Evolutionary conservation across 2,113 vertebrate species (phyloP), one percentile per base, ranked within the genome.

Genomic region (Serinus canaria): DNA sequence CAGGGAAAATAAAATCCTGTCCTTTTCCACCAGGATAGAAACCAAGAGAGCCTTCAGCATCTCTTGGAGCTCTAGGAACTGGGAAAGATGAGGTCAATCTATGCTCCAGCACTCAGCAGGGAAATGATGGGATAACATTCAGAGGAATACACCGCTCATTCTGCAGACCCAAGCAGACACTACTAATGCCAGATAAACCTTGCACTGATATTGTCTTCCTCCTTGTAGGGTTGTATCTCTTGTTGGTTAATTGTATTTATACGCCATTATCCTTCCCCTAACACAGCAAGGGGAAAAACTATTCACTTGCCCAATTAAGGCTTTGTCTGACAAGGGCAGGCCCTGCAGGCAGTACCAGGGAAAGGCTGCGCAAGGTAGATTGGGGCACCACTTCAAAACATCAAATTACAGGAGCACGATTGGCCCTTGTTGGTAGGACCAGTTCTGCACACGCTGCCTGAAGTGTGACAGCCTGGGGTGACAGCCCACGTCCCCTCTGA

Each of bases 301-400:
- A 60, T 89, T 95, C 37, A 30, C 27, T 81, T 11, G 3, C 47
- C 39, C 83, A 83, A 70, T 90, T 92, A 82, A 91, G 72, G 73
- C 78, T 92, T 66, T 89, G 87, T 64, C 66, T 94, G 80, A 77
- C 6, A 18, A 85, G 74, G 93, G 74, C 85, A 91, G 83, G 79
- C 72, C 91, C 96, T 94, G 66, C 83, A 94, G 94, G 85, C 90
- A 52, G 69, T 85, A 64, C 77, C 85, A 90, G 88, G 60, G 73
- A 44, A 87, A 88, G 47, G 76, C 90, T 88, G 72, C 41, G 73
- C 10, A 31, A 52, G 63, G 31, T 30, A 68, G 73, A 92, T 9
- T 70, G 82, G 55, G 72, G 84, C 78, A 79, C 82, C 90, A 70
- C 85, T 94, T 95, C 93, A 93, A 91, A 97, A 88, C 93, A 85